Base-by-base conservation (phyloP, 2,797 vertebrate genomes). In the Enteromius unitaeniatus region DNA sequence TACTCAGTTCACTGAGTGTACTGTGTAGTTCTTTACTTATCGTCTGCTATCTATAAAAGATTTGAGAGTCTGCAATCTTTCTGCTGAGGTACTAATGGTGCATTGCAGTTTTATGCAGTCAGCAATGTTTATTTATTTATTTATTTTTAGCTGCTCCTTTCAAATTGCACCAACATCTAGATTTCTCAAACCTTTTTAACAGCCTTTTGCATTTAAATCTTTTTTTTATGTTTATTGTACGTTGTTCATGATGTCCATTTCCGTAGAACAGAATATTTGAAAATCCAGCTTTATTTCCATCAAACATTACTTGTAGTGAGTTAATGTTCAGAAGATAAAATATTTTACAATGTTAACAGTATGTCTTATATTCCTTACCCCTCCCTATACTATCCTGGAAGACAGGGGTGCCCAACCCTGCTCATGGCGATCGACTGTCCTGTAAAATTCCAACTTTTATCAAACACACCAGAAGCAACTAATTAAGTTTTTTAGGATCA, bases 61-160 rank as follows among this genome's bases (percentile, higher is more conserved):
- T 26, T 40, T 19, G 23, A 23, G 74, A 10, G 42, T 28, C 28
- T 79, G 75, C 74, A 69, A 28, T 68, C 79, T 72, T 51, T 49
- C 68, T 76, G 34, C 79, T 47, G 23, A 23, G 26, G 73, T 78
- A 68, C 86, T 74, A 88, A 70, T 91, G 89, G 90, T 92, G 89
- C 89, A 89, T 78, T 92, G 91, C 91, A 91, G 91, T 19, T 87
- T 86, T 86, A 84, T 88, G 88, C 88, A 88, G 87, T 79, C 83
- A 67, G 68, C 74, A 79, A 77, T 78, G 82, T 60, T 15, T 51
- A 14, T 10, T 23, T 42, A 42, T 42, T 42, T 37, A 37, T 37
- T 37, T 37, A 37, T 74, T 81, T 45, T 37, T 60, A 6, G 51
- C 37, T 79, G 70, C 47, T 58, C 2, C 4, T 69, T 31, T 8